Conservation (phyloP, 2,888 invertebrate species). For the Augochlorella aurata region DNA sequence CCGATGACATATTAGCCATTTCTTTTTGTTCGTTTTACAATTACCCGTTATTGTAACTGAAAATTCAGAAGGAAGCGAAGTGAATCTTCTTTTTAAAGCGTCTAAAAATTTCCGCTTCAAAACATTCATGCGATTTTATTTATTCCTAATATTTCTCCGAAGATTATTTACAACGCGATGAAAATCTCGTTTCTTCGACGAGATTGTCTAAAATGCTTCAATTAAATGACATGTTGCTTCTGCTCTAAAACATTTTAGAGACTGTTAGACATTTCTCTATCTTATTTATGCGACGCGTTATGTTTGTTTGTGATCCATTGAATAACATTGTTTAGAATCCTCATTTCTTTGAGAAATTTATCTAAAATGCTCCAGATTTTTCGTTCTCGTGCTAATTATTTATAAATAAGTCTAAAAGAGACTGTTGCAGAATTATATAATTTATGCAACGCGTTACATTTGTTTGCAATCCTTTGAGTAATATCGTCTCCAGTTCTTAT, state of each 20-base stretch:
- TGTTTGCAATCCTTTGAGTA: too few species aligned
- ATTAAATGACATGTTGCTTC: too few species aligned
- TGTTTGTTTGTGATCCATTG: too few species aligned
- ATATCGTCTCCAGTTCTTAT: too few species aligned
- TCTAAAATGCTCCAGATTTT: not conserved
- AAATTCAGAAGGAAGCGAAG: not conserved
- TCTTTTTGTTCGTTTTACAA: slow-evolving; percentile 1
- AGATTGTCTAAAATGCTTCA: not conserved
- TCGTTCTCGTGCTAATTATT: not conserved
- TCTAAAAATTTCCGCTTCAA: not conserved
- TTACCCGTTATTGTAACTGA: slow-evolving; percentile 19
- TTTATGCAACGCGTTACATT: too few species aligned
- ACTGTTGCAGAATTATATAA: too few species aligned
- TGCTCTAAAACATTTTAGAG: too few species aligned
- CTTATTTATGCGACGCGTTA: too few species aligned
- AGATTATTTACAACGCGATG: not conserved
- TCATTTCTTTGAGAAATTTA: too few species aligned
- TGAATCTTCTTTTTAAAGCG: not conserved
- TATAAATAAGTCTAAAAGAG: too few species aligned
- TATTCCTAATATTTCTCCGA: not conserved
- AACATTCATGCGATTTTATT: not conserved
- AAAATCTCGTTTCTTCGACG: not conserved
- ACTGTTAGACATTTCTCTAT: too few species aligned
- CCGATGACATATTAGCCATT: slow-evolving; percentile 20
- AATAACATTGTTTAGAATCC: too few species aligned